Conservation (phyloP, 1,140 invertebrate genomes). For the Tigriopus japonicus region DNA sequence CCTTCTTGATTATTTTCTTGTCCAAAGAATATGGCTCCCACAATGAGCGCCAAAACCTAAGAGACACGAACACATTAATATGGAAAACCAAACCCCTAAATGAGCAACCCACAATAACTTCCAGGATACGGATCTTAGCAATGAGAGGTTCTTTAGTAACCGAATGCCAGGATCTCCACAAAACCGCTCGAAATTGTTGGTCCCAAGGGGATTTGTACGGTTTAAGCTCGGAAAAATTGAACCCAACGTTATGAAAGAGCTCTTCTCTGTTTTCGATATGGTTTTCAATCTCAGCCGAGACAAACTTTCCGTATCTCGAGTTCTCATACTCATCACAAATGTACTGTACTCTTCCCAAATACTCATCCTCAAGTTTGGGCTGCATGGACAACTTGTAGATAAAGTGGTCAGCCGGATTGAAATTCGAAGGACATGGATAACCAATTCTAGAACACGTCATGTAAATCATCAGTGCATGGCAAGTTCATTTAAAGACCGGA, state of each 20-base stretch:
- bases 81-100: too few relatives aligned
- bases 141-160: slow-evolving; percentile 72
- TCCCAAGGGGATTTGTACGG: slow-evolving; percentile 68
- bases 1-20: slow-evolving; percentile 61
- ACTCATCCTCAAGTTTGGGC: neutral
- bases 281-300: too few relatives aligned
- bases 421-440: neutral
- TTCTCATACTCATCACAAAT: too few relatives aligned
- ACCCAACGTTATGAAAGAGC: too few relatives aligned
- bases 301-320: too few relatives aligned
- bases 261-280: too few relatives aligned
- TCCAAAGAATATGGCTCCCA: slow-evolving; percentile 71
- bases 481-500: too few relatives aligned
- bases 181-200: slow-evolving; percentile 63
- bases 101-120: slow-evolving; percentile 29
- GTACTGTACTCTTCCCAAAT: too few relatives aligned
- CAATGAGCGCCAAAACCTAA: slow-evolving; percentile 60
- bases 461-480: too few relatives aligned
- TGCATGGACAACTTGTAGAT: neutral
- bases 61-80: slow-evolving; percentile 26
- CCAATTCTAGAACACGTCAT: neutral
- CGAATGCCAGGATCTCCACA: slow-evolving; percentile 74
- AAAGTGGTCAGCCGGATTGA: neutral
- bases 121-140: slow-evolving; percentile 65
- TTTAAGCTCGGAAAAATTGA: too few relatives aligned